phyloP scores from a whole-genome alignment of 2,797 vertebrate genomes.

The Mionectes olivaceus region DNA sequence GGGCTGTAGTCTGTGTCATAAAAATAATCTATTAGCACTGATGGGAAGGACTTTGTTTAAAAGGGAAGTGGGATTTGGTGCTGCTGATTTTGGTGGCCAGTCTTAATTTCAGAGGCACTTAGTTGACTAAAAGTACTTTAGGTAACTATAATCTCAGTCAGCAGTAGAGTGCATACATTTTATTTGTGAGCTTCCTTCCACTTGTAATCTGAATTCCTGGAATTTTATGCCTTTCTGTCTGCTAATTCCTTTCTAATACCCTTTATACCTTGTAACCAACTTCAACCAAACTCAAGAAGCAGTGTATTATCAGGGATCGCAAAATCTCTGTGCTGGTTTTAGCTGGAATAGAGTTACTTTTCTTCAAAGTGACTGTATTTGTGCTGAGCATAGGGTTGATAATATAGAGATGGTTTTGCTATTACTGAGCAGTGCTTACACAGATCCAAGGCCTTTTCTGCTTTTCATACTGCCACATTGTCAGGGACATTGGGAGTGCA shows the following conservation, averaged over 20 bases:
- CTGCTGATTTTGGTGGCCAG: background rate
- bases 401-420: background rate
- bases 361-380: background rate
- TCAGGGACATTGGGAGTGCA: background rate
- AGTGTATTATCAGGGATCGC: background rate
- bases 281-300: background rate
- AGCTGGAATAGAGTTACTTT: background rate
- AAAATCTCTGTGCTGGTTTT: background rate
- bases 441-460: background rate
- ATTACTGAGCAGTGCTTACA: background rate
- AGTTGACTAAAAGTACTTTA: background rate
- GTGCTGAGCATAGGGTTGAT: background rate
- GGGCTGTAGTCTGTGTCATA: background rate
- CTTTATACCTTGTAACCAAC: background rate
- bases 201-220: background rate
- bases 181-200: background rate
- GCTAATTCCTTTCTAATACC: background rate
- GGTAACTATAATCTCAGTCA: background rate
- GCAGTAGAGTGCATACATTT: background rate
- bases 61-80: background rate
- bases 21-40: background rate
- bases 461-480: background rate
- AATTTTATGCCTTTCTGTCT: background rate
- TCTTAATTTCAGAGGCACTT: background rate
- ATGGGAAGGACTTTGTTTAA: background rate